Conservation (phyloP, 2,888 invertebrate genomes). For the Agrotis exclamationis region DNA sequence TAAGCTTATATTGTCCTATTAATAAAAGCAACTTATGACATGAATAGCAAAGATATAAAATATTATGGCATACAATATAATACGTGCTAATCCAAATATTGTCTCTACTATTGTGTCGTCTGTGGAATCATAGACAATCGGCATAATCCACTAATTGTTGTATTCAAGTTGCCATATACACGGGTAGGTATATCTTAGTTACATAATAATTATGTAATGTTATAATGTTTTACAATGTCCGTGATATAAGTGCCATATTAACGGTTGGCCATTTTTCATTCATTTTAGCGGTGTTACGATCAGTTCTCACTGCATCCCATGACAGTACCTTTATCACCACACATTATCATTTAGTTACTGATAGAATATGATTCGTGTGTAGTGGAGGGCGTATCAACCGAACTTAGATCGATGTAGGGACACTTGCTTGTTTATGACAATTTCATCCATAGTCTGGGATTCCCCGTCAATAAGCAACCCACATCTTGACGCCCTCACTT, state of each 20-base stretch:
- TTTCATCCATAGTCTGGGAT: constrained; percentile 25
- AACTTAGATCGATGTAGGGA: constrained; percentile 13
- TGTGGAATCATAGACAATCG: constrained; percentile 67
- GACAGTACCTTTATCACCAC: constrained; percentile 72
- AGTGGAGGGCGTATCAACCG: constrained; percentile 42
- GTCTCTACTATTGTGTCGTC: constrained; percentile 56
- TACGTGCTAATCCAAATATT: constrained; percentile 35
- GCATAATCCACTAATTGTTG: constrained; percentile 74
- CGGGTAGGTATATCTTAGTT: constrained; percentile 77
- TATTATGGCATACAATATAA: constrained; percentile 23
- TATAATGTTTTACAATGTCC: constrained; percentile 76
- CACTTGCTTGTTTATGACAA: constrained; percentile 17
- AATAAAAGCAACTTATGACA: constrained; percentile 41
- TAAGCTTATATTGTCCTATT: constrained; percentile 34
- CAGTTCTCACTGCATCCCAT: constrained; percentile 77
- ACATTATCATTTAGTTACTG: constrained; percentile 56
- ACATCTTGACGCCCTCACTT: constrained; percentile 34
- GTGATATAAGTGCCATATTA: constrained; percentile 87
- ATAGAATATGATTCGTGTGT: constrained; percentile 51
- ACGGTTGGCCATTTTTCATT: constrained; percentile 77
- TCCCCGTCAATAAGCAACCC: neutral
- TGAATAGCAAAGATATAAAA: constrained; percentile 25
- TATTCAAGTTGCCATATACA: constrained; percentile 80
- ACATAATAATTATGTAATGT: constrained; percentile 62
- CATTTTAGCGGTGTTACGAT: constrained; percentile 68